Percentiles rank a stretch among this genome's conserved stretches.
These are phyloP conservation scores for Microtus richardsoni DNA, from an alignment of 2,113 vertebrate species.

Conservation along the genomic window DNA sequence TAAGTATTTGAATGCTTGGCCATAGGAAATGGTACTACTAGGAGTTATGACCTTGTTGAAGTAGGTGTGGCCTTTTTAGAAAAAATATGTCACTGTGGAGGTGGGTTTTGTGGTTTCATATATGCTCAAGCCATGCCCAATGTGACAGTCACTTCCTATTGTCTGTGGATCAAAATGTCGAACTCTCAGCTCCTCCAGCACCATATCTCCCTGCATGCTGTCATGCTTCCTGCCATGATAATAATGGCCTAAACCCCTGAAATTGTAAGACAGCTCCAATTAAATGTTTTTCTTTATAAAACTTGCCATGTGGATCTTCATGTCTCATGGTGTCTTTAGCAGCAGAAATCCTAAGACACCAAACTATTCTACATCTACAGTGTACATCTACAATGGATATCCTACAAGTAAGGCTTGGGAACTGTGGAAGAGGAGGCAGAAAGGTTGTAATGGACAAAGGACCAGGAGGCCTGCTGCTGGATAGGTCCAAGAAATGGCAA, in stretches of 20 bases:
- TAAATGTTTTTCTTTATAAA: background rate
- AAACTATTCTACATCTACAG: background rate
- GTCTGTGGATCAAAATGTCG: background rate
- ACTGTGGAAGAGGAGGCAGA: background rate
- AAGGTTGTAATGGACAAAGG: background rate
- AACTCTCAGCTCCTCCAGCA: background rate
- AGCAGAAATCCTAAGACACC: background rate
- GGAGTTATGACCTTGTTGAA: background rate
- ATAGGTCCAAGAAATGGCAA: background rate
- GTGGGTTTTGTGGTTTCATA: background rate
- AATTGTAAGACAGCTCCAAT: background rate
- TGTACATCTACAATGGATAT: background rate
- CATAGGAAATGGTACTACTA: background rate
- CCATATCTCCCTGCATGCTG: background rate
- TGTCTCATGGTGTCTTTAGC: background rate
- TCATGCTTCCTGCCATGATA: background rate
- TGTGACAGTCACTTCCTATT: background rate
- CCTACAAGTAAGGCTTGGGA: background rate
- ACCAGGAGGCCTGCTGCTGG: background rate
- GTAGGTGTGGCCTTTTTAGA: background rate
- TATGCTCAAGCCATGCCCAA: background rate
- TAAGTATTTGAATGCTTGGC: background rate
- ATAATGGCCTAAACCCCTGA: background rate
- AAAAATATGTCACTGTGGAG: background rate
- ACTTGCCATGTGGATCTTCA: background rate